Evolutionary conservation across 2,888 invertebrate species (phyloP), one percentile per base, ranked within the genome.

Genomic region (Zygogramma bicolorata): DNA sequence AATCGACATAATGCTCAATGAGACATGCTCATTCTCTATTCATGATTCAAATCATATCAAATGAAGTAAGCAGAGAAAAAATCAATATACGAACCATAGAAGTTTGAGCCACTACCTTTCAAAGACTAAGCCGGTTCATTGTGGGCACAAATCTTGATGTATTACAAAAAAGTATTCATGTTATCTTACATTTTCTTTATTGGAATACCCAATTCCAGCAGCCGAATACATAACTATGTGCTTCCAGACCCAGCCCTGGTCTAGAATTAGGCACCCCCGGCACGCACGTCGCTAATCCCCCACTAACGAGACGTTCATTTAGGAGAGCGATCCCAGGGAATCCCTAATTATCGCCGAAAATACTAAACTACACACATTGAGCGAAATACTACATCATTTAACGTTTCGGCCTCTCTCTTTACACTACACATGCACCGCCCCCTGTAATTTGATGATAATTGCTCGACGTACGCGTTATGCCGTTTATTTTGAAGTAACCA

Each of bases 261-360:
- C 66, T 40, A 78, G 80, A 82, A 84, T 84, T 83, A 83, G 81
- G 80, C 81, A 84, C 84, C 82, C 84, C 79, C 75, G 78, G 85
- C 88, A 88, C 88, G 88, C 88, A 87, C 88, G 85, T 84, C 86
- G 86, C 88, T 89, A 88, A 89, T 89, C 88, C 88, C 86, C 88
- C 87, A 87, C 88, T 89, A 88, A 89, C 88, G 89, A 88, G 88
- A 87, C 87, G 82, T 80, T 82, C 81, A 81, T 83, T 82, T 81
- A 80, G 75, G 76, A 79, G 81, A 79, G 53, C 22, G 81, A 77
- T 79, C 77, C 78, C 78, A 61, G 77, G 77, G 81, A 81, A 80
- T 80, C 80, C 81, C 79, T 82, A 82, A 82, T 82, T 82, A 81
- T 79, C 76, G 74, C 79, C 78, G 79, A 79, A 77, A 77, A 77